A percentile compares a stretch with the other conserved stretches of the same genome.
phyloP scores from a whole-genome alignment of 2,888 invertebrate species.

The Hypselothyrea guttata region DNA sequence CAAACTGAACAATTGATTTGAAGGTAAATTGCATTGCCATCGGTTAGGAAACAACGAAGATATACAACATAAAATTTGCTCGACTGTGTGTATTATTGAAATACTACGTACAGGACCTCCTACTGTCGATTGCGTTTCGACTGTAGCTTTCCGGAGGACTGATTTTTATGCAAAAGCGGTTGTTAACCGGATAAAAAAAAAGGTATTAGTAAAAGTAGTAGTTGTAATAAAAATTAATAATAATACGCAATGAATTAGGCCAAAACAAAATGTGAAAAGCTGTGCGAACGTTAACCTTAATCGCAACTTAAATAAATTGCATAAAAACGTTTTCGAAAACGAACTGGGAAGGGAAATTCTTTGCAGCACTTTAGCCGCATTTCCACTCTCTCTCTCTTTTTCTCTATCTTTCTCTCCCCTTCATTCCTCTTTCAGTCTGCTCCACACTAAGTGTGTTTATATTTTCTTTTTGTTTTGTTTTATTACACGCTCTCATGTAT shows the following conservation, averaged over 20 bases:
- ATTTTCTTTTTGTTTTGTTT: slow-evolving; percentile 17
- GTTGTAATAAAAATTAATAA: background rate
- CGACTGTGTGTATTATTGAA: too few relatives aligned
- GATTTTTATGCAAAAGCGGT: too few relatives aligned
- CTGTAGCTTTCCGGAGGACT: too few relatives aligned
- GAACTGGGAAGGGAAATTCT: slow-evolving; percentile 58
- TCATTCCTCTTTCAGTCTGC: background rate
- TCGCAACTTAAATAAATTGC: slow-evolving; percentile 67
- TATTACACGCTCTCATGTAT: slow-evolving; percentile 46
- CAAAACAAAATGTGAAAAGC: slow-evolving; percentile 26
- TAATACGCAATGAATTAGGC: slow-evolving; percentile 11
- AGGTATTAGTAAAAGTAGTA: too few relatives aligned
- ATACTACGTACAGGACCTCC: too few relatives aligned
- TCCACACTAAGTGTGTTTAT: background rate
- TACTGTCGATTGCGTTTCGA: too few relatives aligned
- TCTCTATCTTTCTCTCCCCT: background rate
- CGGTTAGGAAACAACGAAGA: too few relatives aligned
- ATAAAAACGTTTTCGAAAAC: slow-evolving; percentile 64
- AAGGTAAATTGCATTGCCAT: too few relatives aligned
- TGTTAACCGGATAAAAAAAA: too few relatives aligned
- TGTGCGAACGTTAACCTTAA: slow-evolving; percentile 42
- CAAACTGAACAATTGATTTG: too few relatives aligned
- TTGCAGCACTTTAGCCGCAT: slow-evolving; percentile 40
- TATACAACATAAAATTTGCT: too few relatives aligned
- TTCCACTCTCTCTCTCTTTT: slow-evolving; percentile 1